Evolutionary conservation across 2,113 vertebrate genomes (phyloP), one percentile per base, ranked within the genome.

Genomic region (Colistium nudipinnis): DNA sequence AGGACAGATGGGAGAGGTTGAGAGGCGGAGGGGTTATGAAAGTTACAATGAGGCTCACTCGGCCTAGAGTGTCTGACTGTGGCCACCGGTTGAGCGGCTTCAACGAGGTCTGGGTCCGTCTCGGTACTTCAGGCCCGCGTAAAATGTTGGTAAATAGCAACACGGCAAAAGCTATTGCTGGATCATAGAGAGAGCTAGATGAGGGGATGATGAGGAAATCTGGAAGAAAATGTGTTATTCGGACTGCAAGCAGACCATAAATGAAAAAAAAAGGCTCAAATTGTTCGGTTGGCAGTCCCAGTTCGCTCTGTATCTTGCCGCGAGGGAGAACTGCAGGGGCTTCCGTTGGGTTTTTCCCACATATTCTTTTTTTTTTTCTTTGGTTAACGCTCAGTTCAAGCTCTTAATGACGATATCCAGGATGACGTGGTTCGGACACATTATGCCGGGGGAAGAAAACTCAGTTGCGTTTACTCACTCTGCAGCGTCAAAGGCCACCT

Each of bases 401-500:
- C 19, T 24, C 28, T 53, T 35, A 19, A 43, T 61, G 39, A 49
- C 28, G 43, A 56, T 35, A 67, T n/a, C 38, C 17, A 44, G 19
- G 54, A 27, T 28, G 43, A 43, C 25, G 22, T 47, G 56, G 43
- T 83, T 79, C 71, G 70, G 31, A 11, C 48, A 63, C 14, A 60
- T 36, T 16, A 64, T 39, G 30, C 22, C 6, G 3, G 24, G 44
- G 71, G 30, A 59, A 5, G 30, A 68, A 60, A 5, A 5, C 6
- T 44, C 36, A 17, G 24, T 38, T 47, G 16, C 13, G 55, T 71
- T 59, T 90, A 98, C 98, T 63, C 95, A 99, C 97, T 99, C 97
- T 78, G 98, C 98, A 0, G 93, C 92, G 30, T 92, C 96, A 89
- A 99, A 99, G 77, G 98, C 96, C 93, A 97, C 90, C 88, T 99